A percentile compares a stretch with the other conserved stretches of the same genome.
Evolutionary conservation across 1,140 invertebrate genomes (phyloP).

Genomic region (Doryteuthis pealeii): DNA sequence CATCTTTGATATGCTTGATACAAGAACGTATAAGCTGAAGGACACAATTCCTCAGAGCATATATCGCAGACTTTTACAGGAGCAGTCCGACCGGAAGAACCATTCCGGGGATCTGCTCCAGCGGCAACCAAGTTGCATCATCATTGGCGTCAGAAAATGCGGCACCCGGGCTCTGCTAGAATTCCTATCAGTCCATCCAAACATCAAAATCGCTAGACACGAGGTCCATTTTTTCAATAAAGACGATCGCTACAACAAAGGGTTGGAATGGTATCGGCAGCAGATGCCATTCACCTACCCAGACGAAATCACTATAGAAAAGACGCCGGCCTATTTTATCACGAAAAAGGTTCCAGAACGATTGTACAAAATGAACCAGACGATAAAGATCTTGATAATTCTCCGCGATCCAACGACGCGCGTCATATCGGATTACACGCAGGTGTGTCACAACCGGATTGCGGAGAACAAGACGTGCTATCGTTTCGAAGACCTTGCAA

Average conservation of each 20-base stretch:
- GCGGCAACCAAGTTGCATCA: slow-evolving; percentile 50
- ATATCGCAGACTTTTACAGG: background rate
- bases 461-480: slow-evolving; percentile 46
- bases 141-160: slow-evolving; percentile 62
- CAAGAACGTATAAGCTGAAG: background rate
- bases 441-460: slow-evolving; percentile 60
- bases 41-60: background rate
- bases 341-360: slow-evolving; percentile 75
- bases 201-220: slow-evolving; percentile 48
- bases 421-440: slow-evolving; percentile 91
- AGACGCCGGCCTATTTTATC: slow-evolving; percentile 64
- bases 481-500: slow-evolving; percentile 49
- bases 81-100: slow-evolving; percentile 1
- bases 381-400: slow-evolving; percentile 82
- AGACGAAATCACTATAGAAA: slow-evolving; percentile 62
- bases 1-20: background rate
- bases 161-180: slow-evolving; percentile 61
- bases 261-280: slow-evolving; percentile 61
- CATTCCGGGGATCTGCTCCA: slow-evolving; percentile 12
- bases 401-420: slow-evolving; percentile 88
- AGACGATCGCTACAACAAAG: slow-evolving; percentile 55
- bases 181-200: slow-evolving; percentile 59
- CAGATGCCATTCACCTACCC: slow-evolving; percentile 54
- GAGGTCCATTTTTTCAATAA: slow-evolving; percentile 64
- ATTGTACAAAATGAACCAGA: slow-evolving; percentile 84